Conservation (phyloP, 2,888 invertebrate species). For the Hyalella azteca region DNA sequence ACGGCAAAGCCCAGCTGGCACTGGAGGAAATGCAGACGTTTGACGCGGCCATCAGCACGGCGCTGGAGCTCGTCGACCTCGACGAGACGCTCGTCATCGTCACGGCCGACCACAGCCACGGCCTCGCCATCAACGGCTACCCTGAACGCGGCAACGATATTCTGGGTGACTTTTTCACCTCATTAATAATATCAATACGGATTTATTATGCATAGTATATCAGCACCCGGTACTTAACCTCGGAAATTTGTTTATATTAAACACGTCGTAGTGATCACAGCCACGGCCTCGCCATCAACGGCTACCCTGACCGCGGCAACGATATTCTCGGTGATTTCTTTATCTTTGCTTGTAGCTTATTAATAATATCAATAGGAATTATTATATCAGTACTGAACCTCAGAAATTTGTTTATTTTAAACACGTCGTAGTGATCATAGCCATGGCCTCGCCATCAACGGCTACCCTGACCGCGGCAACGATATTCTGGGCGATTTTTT, state of each 20-base stretch:
- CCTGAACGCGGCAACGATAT: constrained; percentile 74
- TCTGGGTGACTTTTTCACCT: too few species aligned
- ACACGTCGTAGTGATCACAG: too few species aligned
- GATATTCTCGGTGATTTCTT: constrained; percentile 76
- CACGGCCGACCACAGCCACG: constrained; percentile 79
- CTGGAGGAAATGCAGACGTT: constrained; percentile 81
- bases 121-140: constrained; percentile 78
- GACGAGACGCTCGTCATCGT: constrained; percentile 81
- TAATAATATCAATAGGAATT: too few species aligned
- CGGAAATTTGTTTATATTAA: too few species aligned
- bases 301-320: constrained; percentile 75
- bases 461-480: constrained; percentile 75
- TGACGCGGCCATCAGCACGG: constrained; percentile 72
- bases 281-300: constrained; percentile 77
- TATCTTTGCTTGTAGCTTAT: too few species aligned
- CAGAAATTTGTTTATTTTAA: too few species aligned
- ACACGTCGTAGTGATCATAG: too few species aligned
- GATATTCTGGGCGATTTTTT: constrained; percentile 79
- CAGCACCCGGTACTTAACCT: too few species aligned
- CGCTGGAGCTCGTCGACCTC: constrained; percentile 65
- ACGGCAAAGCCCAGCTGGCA: constrained; percentile 73
- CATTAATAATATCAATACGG: too few species aligned
- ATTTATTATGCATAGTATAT: too few species aligned
- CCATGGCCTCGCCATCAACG: constrained; percentile 77
- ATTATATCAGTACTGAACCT: too few species aligned